Evolutionary conservation across 2,888 invertebrate genomes (phyloP), one percentile per base, ranked within the genome.

Genomic region (Didymodactylos carnosus): DNA sequence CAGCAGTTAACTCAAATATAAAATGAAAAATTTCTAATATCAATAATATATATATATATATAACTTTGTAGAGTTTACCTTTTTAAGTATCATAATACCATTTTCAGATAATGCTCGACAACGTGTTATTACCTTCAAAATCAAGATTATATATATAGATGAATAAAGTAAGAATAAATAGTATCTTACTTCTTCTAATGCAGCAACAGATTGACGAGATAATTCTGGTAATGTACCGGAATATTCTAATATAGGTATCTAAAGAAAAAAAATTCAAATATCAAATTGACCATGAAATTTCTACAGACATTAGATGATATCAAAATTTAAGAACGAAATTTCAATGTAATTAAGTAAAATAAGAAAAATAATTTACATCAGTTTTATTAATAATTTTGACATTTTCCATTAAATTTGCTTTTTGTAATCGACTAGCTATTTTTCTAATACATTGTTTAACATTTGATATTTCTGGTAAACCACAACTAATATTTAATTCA

Each of bases 401-500:
- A 62, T 19, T 11, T 10, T 35, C 62, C 16, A 62, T 35, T n/a
- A 62, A 35, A 62, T 62, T 62, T 27, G 62, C 62, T 35, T 62
- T 62, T 62, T 62, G 62, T 62, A 62, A n/a, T n/a, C 62, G 62
- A 62, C 35, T 35, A 6, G 35, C 62, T n/a, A 62, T 62, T 62
- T 62, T 62, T 62, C 62, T 35, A 10, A 62, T 35, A 35, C 62
- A 62, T 62, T 62, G 62, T 35, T 62, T 62, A 14, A 62, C 62
- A 62, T 62, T 62, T 29, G 62, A 62, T 35, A 62, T 62, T n/a
- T 62, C 62, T n/a, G 62, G 62, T 62, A 62, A 62, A 62, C 62
- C 62, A 35, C 62, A 62, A 29, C 29, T 62, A 35, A 35, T 35
- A 62, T 62, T 62, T 35, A 62, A 62, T 62, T 62, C 62, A n/a